A percentile compares a stretch with the other conserved stretches of the same genome.
These are phyloP conservation scores for Mormyrus hasselquistii DNA, from an alignment of 2,797 vertebrate species.

Conservation along the genomic window DNA sequence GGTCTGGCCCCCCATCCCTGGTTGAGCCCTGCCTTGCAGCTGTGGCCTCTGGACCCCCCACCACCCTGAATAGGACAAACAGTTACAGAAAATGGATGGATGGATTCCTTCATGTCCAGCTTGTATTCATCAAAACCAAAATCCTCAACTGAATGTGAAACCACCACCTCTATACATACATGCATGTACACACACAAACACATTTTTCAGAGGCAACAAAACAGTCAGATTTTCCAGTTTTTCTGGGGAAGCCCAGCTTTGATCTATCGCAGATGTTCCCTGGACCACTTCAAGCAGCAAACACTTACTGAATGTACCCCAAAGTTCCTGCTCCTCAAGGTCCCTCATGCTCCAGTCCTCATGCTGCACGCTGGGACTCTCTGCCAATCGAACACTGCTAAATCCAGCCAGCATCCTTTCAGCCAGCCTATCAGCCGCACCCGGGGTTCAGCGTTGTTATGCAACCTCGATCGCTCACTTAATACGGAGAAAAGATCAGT, in stretches of 20 bases:
- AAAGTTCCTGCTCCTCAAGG: constrained; percentile 33
- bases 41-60: not conserved
- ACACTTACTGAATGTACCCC: constrained; percentile 25
- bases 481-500: constrained; percentile 33
- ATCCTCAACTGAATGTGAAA: not conserved
- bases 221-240: constrained; percentile 31
- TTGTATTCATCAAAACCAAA: not conserved
- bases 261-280: constrained; percentile 46
- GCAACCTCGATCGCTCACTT: constrained; percentile 32
- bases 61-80: not conserved
- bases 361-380: constrained; percentile 28
- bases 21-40: not conserved
- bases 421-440: constrained; percentile 8
- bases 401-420: constrained; percentile 24
- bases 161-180: not conserved
- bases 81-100: not conserved
- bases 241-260: constrained; percentile 38
- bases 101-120: constrained; percentile 2
- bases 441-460: constrained; percentile 19
- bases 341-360: constrained; percentile 27
- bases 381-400: constrained; percentile 21
- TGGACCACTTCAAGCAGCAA: constrained; percentile 33
- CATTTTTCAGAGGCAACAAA: constrained; percentile 33
- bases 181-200: not conserved
- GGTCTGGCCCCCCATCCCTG: not conserved